Percentiles rank a stretch among this genome's conserved stretches.
phyloP scores from a whole-genome alignment of 1,140 invertebrate species.

The Cephus cinctus region DNA sequence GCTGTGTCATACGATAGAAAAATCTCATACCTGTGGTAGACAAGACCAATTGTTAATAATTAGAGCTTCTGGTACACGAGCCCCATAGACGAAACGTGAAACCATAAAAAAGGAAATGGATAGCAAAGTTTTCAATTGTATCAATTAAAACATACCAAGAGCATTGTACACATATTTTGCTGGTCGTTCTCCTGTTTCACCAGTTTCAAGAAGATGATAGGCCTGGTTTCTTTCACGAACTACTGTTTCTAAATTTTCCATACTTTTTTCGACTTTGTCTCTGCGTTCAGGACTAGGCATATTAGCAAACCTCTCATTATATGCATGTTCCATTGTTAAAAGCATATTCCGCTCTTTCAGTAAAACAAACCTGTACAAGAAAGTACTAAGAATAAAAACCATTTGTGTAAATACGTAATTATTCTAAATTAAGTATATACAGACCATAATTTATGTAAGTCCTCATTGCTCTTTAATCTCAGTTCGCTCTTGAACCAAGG shows the following conservation, averaged over 20 bases:
- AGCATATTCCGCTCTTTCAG: constrained; percentile 98
- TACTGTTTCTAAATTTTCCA: constrained; percentile 91
- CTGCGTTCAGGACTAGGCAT: constrained; percentile 95
- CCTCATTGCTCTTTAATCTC: constrained; percentile 91
- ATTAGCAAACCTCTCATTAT: constrained; percentile 64
- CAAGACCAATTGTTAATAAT: constrained; percentile 6
- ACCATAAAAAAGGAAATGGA: constrained; percentile 17
- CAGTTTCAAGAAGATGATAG: constrained; percentile 88
- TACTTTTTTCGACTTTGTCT: constrained; percentile 94
- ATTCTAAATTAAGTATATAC: constrained; percentile 6
- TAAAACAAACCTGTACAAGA: constrained; percentile 74
- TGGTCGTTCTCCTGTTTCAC: constrained; percentile 76
- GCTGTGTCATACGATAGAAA: constrained; percentile 50
- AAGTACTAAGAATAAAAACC: constrained; percentile 4
- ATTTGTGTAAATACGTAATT: constrained; percentile 1
- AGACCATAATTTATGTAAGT: constrained; percentile 97
- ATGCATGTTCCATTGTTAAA: constrained; percentile 91
- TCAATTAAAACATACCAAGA: constrained; percentile 55
- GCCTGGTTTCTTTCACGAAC: constrained; percentile 91
- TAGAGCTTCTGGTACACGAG: neutral
- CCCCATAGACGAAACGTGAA: neutral
- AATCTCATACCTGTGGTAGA: constrained; percentile 38
- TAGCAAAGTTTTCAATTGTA: constrained; percentile 34
- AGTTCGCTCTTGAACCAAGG: constrained; percentile 90
- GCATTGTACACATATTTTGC: constrained; percentile 58